Percentiles rank a stretch among this genome's conserved stretches.
Conservation (phyloP, 2,797 vertebrate species). For the Crenichthys baileyi region DNA sequence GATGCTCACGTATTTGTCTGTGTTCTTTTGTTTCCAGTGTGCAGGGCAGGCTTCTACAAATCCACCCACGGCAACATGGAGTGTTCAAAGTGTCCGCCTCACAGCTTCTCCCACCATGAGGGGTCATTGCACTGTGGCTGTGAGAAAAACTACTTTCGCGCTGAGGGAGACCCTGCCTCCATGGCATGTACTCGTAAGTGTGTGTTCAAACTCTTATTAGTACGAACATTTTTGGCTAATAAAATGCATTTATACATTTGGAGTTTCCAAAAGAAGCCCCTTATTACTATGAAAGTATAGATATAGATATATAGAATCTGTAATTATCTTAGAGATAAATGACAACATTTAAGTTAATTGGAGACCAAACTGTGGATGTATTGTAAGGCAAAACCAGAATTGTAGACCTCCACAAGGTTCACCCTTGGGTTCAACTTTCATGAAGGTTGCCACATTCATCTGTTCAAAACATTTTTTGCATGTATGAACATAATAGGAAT, state of each 20-base stretch:
- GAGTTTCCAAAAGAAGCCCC: not conserved
- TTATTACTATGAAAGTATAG: not conserved
- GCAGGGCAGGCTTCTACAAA: constrained; percentile 95
- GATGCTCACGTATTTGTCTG: constrained; percentile 57
- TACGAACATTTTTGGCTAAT: not conserved
- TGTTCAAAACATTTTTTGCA: too few species aligned
- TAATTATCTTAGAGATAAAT: not conserved
- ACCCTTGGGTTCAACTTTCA: too few species aligned
- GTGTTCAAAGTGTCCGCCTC: constrained; percentile 95
- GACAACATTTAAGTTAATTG: not conserved
- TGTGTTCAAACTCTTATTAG: constrained; percentile 9
- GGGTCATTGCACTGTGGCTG: constrained; percentile 93
- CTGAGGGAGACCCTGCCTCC: constrained; percentile 93
- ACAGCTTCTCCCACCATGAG: constrained; percentile 91
- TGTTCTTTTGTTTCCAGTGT: constrained; percentile 83
- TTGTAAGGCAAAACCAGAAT: not conserved
- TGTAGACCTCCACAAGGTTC: not conserved
- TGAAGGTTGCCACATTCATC: too few species aligned
- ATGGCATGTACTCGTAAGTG: constrained; percentile 98
- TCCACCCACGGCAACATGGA: constrained; percentile 87
- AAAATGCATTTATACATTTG: not conserved
- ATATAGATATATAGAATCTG: not conserved
- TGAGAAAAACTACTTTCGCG: constrained; percentile 96
- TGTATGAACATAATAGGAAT: too few species aligned
- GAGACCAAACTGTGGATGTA: not conserved